Evolutionary conservation across 2,888 invertebrate species (phyloP), one percentile per base, ranked within the genome.

Genomic region (Physocephala rufipes): DNA sequence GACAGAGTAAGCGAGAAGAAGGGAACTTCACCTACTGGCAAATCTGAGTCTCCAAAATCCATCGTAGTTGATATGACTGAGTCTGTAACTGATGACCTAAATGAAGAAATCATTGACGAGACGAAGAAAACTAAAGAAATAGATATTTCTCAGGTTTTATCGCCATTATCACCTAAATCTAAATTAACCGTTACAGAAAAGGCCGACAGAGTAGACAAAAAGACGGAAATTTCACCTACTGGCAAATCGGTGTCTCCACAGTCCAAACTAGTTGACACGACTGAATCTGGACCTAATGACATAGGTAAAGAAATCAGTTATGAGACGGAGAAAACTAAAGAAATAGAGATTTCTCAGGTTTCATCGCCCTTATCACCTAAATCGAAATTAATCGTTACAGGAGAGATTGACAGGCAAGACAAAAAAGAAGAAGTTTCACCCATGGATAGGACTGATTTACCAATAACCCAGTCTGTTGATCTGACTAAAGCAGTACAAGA

Each of bases 261-360:
- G 16, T 15, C 15, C 19, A 19, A 5, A 12, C 12, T 19, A n/a
- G 19, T 19, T 13, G 49, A 49, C 16, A 13, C 16, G 49, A 15
- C 19, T 15, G 16, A 49, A 49, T 49, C 19, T n/a, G 4, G 7
- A 49, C 49, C 49, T 49, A n/a, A 49, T n/a, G 16, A n/a, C 3
- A n/a, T 13, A 15, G 12, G 3, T 5, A 49, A 2, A 13, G 16
- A 12, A 15, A 45, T 45, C 19, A 2, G 7, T n/a, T 7, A 49
- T n/a, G 19, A 15, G 12, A 15, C 16, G 4, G 12, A 49, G 49
- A 19, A 49, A 49, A 15, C 12, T n/a, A n/a, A 13, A 49, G 19
- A 76, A 30, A 74, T 30, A 43, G 74, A 59, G 65, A 70, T 24
- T 76, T 78, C 58, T 74, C 68, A 55, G 70, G 78, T 16, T 76